Conservation (phyloP, 2,113 vertebrate genomes). For the Charina bottae region DNA sequence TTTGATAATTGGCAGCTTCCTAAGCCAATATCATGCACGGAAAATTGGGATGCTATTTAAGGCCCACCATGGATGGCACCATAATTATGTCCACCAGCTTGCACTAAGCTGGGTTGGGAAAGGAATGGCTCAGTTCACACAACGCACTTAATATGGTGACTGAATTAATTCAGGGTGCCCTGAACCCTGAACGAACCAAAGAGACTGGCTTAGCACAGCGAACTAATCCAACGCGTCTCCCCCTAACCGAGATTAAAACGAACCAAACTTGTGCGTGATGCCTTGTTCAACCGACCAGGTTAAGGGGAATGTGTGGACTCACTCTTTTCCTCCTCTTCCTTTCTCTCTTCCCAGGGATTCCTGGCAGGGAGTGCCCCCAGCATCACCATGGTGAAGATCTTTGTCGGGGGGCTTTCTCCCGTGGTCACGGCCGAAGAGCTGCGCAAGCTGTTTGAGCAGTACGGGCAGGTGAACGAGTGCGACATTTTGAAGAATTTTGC, state of each 20-base stretch:
- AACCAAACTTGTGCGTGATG: accelerated
- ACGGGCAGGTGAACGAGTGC: slow-evolving; percentile 74
- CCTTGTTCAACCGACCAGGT: neutral
- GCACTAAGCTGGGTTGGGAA: neutral
- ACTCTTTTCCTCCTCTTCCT: neutral
- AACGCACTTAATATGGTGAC: neutral
- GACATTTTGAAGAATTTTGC: slow-evolving; percentile 76
- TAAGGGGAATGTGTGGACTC: neutral
- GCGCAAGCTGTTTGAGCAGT: slow-evolving; percentile 69
- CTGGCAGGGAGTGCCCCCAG: neutral
- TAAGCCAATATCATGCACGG: too few relatives aligned
- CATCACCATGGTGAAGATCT: slow-evolving; percentile 73
- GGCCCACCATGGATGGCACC: too few relatives aligned
- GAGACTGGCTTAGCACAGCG: neutral
- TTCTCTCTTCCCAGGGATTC: neutral
- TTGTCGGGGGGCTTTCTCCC: slow-evolving; percentile 73
- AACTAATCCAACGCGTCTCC: neutral
- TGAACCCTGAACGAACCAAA: neutral
- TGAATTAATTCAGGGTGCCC: neutral
- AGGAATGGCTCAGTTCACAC: too few relatives aligned
- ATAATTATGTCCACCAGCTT: too few relatives aligned
- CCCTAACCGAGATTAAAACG: neutral
- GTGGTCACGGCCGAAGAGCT: slow-evolving; percentile 68
- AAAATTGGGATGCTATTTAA: too few relatives aligned
- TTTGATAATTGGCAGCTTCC: too few relatives aligned